phyloP scores from a whole-genome alignment of 2,888 invertebrate genomes.

The Crioceris asparagi region DNA sequence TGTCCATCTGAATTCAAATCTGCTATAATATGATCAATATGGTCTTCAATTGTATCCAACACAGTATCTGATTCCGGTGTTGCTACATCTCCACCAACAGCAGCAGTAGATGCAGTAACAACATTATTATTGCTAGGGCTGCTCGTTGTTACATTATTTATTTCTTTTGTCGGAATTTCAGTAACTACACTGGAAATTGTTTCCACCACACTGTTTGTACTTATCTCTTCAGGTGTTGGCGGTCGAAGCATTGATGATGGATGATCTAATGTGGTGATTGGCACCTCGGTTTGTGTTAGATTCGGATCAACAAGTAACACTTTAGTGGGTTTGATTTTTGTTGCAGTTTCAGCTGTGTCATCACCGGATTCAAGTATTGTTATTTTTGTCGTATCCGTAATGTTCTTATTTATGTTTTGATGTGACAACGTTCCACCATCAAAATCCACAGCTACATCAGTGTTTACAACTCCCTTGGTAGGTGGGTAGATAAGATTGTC shows the following conservation, averaged over 20 bases:
- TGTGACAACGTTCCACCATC: too few relatives aligned
- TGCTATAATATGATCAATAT: constrained; percentile 43
- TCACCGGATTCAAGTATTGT: constrained; percentile 4
- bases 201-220: too few relatives aligned
- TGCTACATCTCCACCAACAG: constrained; percentile 9
- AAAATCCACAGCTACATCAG: neutral
- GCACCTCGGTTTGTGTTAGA: neutral
- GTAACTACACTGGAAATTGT: neutral
- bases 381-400: neutral
- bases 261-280: too few relatives aligned
- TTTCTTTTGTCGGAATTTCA: too few relatives aligned
- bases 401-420: too few relatives aligned
- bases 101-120: constrained; percentile 4
- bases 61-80: constrained; percentile 19
- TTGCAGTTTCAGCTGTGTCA: constrained; percentile 15
- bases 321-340: constrained; percentile 36
- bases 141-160: too few relatives aligned
- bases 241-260: too few relatives aligned
- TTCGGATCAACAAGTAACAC: too few relatives aligned
- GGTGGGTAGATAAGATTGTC: constrained; percentile 19
- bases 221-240: too few relatives aligned
- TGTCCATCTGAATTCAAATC: constrained; percentile 45
- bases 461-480: constrained; percentile 3
- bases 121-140: neutral
- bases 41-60: constrained; percentile 39